A percentile compares a stretch with the other conserved stretches of the same genome.
phyloP scores from a whole-genome alignment of 2,797 vertebrate genomes.

The Schizothorax lantsangensis region DNA sequence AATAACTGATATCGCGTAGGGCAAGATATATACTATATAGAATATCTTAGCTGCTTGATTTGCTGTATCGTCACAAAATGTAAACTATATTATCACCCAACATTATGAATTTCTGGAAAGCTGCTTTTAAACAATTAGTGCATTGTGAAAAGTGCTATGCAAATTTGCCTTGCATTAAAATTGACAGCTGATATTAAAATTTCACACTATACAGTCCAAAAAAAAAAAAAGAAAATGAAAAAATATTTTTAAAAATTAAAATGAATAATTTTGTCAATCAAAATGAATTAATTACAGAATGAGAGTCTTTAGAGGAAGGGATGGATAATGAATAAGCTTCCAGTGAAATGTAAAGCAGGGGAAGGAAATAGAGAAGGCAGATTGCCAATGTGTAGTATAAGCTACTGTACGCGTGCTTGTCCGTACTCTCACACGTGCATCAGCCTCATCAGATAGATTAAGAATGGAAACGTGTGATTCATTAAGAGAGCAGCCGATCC shows the following conservation, averaged over 20 bases:
- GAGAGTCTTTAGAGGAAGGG: conserved; percentile 21
- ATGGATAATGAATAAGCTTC: conserved; percentile 16
- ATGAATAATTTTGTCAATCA: not conserved
- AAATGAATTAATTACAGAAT: not conserved
- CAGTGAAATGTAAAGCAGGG: conserved; percentile 19
- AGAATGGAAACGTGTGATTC: conserved; percentile 33
- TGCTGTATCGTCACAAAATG: not conserved
- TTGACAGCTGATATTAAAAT: not conserved
- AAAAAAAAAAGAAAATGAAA: not conserved
- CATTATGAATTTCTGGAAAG: not conserved
- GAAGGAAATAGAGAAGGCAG: conserved; percentile 6
- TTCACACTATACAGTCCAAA: not conserved
- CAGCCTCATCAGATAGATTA: conserved; percentile 35
- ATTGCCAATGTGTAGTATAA: conserved; percentile 14
- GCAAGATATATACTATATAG: not conserved
- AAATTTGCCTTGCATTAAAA: not conserved
- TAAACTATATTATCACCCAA: not conserved
- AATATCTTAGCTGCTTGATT: not conserved
- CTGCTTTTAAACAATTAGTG: not conserved
- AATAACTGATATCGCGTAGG: not conserved
- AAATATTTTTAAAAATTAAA: not conserved
- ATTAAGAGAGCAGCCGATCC: conserved; percentile 33
- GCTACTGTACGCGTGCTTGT: not conserved
- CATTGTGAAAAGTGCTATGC: not conserved
- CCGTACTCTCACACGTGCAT: conserved; percentile 14